These are phyloP conservation scores for Camelus bactrianus DNA, from an alignment of 2,113 vertebrate species.

Conservation along the genomic window DNA sequence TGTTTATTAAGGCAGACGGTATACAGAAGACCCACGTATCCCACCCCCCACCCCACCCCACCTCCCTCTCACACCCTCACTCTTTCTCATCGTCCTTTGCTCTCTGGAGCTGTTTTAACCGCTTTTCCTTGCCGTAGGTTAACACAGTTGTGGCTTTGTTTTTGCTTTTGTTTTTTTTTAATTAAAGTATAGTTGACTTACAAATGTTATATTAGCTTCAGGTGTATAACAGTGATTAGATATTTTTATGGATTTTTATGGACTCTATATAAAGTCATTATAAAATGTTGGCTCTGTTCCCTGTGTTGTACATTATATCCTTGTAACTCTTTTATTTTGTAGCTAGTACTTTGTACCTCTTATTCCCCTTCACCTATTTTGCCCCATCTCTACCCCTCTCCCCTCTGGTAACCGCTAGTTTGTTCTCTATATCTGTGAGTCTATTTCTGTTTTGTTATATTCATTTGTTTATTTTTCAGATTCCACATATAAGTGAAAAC, in stretches of 20 bases:
- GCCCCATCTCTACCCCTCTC: fast-evolving
- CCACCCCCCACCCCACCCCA: fast-evolving
- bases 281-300: not conserved
- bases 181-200: not conserved
- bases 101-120: not conserved
- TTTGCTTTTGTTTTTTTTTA: not conserved
- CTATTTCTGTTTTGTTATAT: not conserved
- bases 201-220: not conserved
- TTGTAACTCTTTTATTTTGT: not conserved
- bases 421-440: not conserved
- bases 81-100: not conserved
- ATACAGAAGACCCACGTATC: not conserved
- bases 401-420: not conserved
- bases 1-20: conserved; percentile 38
- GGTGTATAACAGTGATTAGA: not conserved
- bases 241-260: not conserved
- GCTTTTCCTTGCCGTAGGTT: not conserved
- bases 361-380: not conserved
- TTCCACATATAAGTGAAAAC: not conserved
- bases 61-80: not conserved
- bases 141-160: not conserved
- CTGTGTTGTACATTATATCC: not conserved
- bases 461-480: not conserved
- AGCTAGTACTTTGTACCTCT: not conserved
- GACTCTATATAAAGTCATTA: not conserved